Evolutionary conservation across 2,888 invertebrate species (phyloP).

Genomic region (Eupithecia tripunctaria): DNA sequence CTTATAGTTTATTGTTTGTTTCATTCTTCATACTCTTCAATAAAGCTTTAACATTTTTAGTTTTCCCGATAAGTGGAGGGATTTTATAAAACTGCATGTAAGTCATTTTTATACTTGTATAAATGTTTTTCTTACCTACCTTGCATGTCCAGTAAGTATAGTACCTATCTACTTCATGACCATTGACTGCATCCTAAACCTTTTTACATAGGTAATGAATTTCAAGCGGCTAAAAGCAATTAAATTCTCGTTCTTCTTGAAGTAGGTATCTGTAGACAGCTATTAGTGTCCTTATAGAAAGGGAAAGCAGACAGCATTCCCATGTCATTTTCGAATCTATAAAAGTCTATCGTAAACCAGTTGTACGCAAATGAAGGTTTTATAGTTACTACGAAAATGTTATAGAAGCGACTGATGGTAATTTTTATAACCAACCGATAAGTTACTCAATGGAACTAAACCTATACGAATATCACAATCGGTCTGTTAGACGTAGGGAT

Average conservation of each 20-base stretch:
- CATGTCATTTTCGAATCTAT: slow-evolving; percentile 29
- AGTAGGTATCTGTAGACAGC: slow-evolving; percentile 13
- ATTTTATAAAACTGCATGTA: background rate
- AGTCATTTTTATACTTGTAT: background rate
- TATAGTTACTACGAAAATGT: background rate
- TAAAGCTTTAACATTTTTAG: too few species aligned
- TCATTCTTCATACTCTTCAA: too few species aligned
- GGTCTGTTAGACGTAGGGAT: background rate
- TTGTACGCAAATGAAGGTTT: slow-evolving; percentile 22
- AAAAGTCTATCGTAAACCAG: slow-evolving; percentile 21
- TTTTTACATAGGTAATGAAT: slow-evolving; percentile 37
- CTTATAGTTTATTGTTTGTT: too few species aligned
- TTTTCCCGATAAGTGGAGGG: too few species aligned
- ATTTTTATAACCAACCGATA: background rate
- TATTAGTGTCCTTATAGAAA: slow-evolving; percentile 29
- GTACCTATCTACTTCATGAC: background rate
- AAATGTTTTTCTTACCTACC: background rate
- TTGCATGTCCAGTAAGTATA: background rate
- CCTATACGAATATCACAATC: background rate
- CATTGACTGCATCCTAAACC: background rate
- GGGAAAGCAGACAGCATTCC: slow-evolving; percentile 29
- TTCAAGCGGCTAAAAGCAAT: slow-evolving; percentile 29
- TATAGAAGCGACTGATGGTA: background rate
- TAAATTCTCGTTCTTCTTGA: slow-evolving; percentile 18
- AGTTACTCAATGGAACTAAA: background rate